Percentiles rank a stretch among this genome's conserved stretches.
These are phyloP conservation scores for Trimorus sp. DNA, from an alignment of 2,888 invertebrate species.

Conservation along the genomic window DNA sequence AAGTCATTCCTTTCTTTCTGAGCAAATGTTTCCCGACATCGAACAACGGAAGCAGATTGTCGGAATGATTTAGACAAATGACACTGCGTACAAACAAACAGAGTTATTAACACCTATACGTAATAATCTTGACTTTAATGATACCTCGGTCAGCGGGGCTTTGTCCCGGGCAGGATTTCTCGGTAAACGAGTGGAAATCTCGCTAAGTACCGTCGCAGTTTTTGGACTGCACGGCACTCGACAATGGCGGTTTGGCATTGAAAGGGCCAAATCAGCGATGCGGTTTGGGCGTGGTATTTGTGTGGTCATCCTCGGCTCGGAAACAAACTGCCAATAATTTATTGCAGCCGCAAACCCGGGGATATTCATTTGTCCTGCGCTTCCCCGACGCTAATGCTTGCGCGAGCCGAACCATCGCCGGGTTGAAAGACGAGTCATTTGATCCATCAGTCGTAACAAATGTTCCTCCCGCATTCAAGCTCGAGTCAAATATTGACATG, in stretches of 20 bases:
- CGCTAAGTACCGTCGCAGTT: slow-evolving; percentile 34
- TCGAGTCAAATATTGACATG: slow-evolving; percentile 41
- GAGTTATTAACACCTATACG: slow-evolving; percentile 51
- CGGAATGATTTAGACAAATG: slow-evolving; percentile 47
- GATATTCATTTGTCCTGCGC: slow-evolving; percentile 32
- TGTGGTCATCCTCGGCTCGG: slow-evolving; percentile 34
- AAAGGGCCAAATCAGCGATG: slow-evolving; percentile 48
- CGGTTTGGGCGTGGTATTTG: slow-evolving; percentile 54
- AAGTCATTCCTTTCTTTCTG: no score
- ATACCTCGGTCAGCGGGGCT: slow-evolving; percentile 15
- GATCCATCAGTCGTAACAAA: slow-evolving; percentile 35
- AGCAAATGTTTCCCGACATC: no score
- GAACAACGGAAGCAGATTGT: no score
- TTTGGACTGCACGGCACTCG: slow-evolving; percentile 20
- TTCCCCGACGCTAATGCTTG: slow-evolving; percentile 47
- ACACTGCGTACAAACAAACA: slow-evolving; percentile 44
- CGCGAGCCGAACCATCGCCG: neutral
- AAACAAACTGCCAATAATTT: slow-evolving; percentile 52
- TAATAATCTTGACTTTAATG: slow-evolving; percentile 36
- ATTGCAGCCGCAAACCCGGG: slow-evolving; percentile 26
- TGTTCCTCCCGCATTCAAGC: slow-evolving; percentile 15
- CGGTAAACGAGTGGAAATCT: slow-evolving; percentile 38
- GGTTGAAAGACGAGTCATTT: slow-evolving; percentile 13
- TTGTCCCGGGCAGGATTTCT: slow-evolving; percentile 24
- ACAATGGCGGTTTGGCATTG: slow-evolving; percentile 37